Conservation (phyloP, 2,888 invertebrate species). For the Norana najaformis region DNA sequence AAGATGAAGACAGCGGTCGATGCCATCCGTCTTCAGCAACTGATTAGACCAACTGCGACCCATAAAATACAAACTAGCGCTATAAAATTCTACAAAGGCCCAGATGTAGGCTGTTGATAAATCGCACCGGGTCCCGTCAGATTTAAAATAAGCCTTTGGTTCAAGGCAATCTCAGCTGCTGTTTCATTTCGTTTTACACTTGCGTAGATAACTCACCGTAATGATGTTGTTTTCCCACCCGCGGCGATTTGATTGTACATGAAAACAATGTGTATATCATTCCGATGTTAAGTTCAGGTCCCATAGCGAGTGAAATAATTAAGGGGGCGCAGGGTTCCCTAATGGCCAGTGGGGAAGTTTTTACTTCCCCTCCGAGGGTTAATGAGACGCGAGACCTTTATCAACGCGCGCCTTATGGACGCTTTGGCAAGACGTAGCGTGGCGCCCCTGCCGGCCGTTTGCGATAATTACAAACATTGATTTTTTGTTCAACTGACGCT, state of each 20-base stretch:
- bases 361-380: neutral
- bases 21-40: neutral
- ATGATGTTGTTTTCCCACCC: neutral
- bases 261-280: neutral
- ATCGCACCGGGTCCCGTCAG: neutral
- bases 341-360: neutral
- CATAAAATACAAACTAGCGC: neutral
- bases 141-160: neutral
- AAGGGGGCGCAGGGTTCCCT: neutral
- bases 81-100: conserved; percentile 9
- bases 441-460: conserved; percentile 2
- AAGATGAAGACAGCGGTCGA: neutral
- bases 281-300: neutral
- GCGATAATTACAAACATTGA: conserved; percentile 13
- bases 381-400: neutral
- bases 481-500: neutral
- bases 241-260: neutral
- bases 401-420: neutral
- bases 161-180: too few species aligned
- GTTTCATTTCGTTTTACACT: too few species aligned
- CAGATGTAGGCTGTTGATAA: neutral
- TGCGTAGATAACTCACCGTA: neutral
- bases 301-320: neutral
- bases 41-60: neutral
- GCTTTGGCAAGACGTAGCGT: neutral